These are phyloP conservation scores for Enteromius anoplus DNA, from an alignment of 2,797 vertebrate species.

Conservation along the genomic window DNA sequence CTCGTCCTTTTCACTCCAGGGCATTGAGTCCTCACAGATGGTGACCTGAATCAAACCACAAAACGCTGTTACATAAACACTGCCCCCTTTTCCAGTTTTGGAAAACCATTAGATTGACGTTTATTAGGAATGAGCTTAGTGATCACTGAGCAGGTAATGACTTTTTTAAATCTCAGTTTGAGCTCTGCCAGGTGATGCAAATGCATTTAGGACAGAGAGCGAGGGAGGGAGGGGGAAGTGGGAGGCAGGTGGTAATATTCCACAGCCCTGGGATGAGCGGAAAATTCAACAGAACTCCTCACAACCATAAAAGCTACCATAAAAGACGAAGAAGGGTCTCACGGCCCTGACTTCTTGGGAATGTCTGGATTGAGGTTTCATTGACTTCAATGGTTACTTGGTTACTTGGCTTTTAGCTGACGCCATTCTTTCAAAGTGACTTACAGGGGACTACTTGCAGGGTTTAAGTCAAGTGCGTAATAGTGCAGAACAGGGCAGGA, in stretches of 20 bases:
- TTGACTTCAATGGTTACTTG: slow-evolving; percentile 39
- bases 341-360: slow-evolving; percentile 48
- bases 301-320: slow-evolving; percentile 72
- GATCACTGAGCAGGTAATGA: slow-evolving; percentile 27
- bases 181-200: slow-evolving; percentile 39
- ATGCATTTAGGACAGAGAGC: slow-evolving; percentile 5
- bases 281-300: slow-evolving; percentile 72
- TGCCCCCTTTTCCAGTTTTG: slow-evolving; percentile 14
- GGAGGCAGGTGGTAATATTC: slow-evolving; percentile 66
- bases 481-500: slow-evolving; percentile 10
- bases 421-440: slow-evolving; percentile 20
- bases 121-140: slow-evolving; percentile 27
- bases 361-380: slow-evolving; percentile 37
- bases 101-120: slow-evolving; percentile 17
- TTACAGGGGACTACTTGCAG: background rate
- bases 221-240: background rate
- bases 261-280: slow-evolving; percentile 65
- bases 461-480: slow-evolving; percentile 24
- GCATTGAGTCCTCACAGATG: slow-evolving; percentile 44
- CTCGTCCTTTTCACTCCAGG: slow-evolving; percentile 17
- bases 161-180: slow-evolving; percentile 24
- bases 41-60: slow-evolving; percentile 40
- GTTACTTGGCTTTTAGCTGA: slow-evolving; percentile 27
- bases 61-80: slow-evolving; percentile 37
- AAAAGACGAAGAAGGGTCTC: slow-evolving; percentile 13